Percentiles rank a stretch among this genome's conserved stretches.
These are phyloP conservation scores for Alcis repandata DNA, from an alignment of 2,888 invertebrate genomes.

Conservation along the genomic window DNA sequence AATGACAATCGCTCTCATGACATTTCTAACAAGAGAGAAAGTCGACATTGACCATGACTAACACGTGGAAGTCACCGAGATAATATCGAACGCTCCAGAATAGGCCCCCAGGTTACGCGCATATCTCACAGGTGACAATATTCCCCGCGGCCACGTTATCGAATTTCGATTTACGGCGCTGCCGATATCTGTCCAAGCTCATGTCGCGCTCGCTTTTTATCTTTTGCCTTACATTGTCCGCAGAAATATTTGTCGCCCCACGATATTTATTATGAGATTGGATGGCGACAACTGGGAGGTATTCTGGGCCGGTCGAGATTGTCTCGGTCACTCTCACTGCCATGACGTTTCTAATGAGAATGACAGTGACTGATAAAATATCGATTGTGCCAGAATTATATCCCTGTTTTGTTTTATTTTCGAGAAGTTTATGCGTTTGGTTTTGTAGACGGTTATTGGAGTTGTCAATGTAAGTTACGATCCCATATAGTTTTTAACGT, in stretches of 20 bases:
- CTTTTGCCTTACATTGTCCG: conserved; percentile 66
- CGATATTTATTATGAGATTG: conserved; percentile 49
- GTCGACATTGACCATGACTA: too few species aligned
- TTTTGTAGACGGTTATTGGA: conserved; percentile 14
- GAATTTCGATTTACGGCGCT: conserved; percentile 81
- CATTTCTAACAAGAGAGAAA: too few species aligned
- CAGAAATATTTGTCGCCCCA: conserved; percentile 58
- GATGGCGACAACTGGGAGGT: conserved; percentile 44
- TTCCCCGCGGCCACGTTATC: conserved; percentile 67
- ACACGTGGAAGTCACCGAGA: too few species aligned
- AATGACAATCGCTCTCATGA: too few species aligned
- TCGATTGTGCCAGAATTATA: too few species aligned
- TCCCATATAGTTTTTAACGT: background rate
- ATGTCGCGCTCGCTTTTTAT: conserved; percentile 72
- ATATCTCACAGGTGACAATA: conserved; percentile 62
- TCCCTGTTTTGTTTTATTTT: conserved; percentile 44
- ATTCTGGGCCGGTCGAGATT: too few species aligned
- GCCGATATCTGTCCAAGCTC: conserved; percentile 74
- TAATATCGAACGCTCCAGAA: background rate
- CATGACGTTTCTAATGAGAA: too few species aligned
- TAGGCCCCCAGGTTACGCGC: background rate
- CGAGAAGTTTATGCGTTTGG: conserved; percentile 32
- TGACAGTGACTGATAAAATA: too few species aligned
- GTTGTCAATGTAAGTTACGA: conserved; percentile 6
- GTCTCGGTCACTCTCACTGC: too few species aligned